phyloP scores from a whole-genome alignment of 2,888 invertebrate species.

The Acanthosoma haemorrhoidale region DNA sequence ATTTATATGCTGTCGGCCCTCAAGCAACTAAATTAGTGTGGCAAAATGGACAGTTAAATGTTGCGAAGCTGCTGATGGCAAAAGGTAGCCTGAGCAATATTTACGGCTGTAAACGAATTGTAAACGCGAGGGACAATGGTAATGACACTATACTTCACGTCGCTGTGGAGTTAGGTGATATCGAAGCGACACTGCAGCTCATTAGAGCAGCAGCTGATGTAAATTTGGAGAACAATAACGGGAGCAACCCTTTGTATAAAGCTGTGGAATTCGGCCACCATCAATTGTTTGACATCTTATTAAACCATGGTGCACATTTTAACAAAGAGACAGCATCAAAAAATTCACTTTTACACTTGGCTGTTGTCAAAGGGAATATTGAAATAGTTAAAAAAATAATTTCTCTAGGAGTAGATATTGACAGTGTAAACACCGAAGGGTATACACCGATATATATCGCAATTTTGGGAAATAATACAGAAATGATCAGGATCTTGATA shows the following conservation, averaged over 20 bases:
- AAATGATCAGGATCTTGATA: background rate
- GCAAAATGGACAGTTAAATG: background rate
- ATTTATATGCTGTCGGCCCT: background rate
- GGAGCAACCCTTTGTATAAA: background rate
- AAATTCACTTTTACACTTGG: constrained; percentile 1
- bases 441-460: background rate
- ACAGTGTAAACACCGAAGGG: background rate
- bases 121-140: background rate
- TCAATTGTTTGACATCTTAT: background rate
- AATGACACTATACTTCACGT: background rate
- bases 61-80: background rate
- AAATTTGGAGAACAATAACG: background rate
- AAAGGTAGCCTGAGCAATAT: background rate
- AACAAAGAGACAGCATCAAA: background rate
- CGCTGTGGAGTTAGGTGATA: background rate
- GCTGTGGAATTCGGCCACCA: background rate
- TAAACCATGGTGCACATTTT: background rate
- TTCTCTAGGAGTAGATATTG: background rate
- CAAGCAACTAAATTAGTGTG: background rate
- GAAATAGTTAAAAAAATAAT: background rate
- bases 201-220: background rate
- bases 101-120: background rate
- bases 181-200: background rate
- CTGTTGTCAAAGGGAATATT: background rate
- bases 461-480: background rate